Evolutionary conservation across 2,797 vertebrate species (phyloP).

Genomic region (Sphenodon punctatus): DNA sequence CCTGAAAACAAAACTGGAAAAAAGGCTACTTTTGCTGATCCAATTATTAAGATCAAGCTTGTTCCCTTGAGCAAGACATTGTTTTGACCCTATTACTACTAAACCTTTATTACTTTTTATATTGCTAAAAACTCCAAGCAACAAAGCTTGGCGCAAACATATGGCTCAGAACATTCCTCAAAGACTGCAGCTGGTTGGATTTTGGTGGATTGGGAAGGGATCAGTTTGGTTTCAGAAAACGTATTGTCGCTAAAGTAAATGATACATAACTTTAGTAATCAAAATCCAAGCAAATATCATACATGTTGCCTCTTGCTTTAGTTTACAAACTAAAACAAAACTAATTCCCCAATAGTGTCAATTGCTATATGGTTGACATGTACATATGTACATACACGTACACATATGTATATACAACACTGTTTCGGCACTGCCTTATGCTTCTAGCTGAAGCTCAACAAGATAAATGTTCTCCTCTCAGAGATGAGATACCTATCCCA

Average conservation of each 20-base stretch:
- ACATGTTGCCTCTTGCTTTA: background rate
- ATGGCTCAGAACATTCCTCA: no score
- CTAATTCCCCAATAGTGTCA: background rate
- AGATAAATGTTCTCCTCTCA: constrained; percentile 88
- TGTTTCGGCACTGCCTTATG: constrained; percentile 83
- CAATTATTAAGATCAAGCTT: rapidly evolving
- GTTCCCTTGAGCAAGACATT: background rate
- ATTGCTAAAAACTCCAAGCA: no score
- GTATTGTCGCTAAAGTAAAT: background rate
- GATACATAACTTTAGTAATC: background rate
- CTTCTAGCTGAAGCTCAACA: constrained; percentile 70
- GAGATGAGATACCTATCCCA: constrained; percentile 88
- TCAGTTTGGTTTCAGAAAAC: background rate
- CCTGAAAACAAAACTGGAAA: background rate
- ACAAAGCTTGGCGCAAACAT: no score
- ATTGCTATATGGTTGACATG: background rate
- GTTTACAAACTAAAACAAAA: background rate
- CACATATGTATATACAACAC: background rate
- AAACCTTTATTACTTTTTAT: background rate
- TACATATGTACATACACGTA: background rate
- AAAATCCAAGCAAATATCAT: background rate
- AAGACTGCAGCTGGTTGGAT: background rate
- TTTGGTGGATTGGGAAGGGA: rapidly evolving
- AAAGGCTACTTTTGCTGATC: background rate
- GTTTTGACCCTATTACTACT: background rate